phyloP scores from a whole-genome alignment of 2,797 vertebrate species.

The Pempheris klunzingeri region DNA sequence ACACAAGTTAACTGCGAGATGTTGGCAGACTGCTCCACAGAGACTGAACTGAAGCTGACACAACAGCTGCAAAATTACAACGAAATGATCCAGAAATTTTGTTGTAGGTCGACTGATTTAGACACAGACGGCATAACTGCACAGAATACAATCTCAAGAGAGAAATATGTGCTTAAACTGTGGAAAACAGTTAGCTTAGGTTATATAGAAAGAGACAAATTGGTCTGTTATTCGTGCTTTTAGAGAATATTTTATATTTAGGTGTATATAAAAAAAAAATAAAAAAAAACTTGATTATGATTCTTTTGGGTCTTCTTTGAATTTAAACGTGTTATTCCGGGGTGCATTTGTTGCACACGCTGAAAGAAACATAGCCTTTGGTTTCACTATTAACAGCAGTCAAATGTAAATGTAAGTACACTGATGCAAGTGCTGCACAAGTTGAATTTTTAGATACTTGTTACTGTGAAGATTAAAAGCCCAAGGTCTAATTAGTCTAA shows the following conservation, averaged over 20 bases:
- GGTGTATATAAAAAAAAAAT: neutral
- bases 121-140: neutral
- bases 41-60: neutral
- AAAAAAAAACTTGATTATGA: neutral
- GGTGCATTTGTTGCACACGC: constrained; percentile 1
- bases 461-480: neutral
- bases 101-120: neutral
- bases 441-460: neutral
- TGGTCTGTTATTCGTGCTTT: neutral
- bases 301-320: neutral
- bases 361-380: neutral
- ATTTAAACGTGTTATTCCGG: neutral
- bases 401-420: neutral
- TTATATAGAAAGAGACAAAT: neutral
- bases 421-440: neutral
- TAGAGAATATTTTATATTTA: neutral
- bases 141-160: neutral
- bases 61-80: constrained; percentile 8
- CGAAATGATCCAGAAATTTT: neutral
- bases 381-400: neutral
- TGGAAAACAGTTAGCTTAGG: neutral
- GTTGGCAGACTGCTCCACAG: neutral
- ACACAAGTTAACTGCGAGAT: neutral
- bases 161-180: neutral
- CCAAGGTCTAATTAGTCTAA: neutral